Evolutionary conservation across 1,140 invertebrate species (phyloP).

Genomic region (Brachionus koreanus): DNA sequence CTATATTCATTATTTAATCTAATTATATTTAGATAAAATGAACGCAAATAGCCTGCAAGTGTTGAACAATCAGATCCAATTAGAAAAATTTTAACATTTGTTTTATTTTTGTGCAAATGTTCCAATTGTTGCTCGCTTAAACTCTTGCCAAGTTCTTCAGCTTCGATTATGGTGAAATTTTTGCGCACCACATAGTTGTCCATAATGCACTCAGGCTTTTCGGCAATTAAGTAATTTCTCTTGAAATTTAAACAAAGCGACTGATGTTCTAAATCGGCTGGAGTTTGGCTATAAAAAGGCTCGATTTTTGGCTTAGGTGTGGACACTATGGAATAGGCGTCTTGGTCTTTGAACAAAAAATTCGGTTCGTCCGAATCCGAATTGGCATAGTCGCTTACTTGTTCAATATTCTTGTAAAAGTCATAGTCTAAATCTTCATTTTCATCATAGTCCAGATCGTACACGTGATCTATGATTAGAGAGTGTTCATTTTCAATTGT

Average conservation of each 20-base stretch:
- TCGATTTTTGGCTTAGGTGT: slow-evolving; percentile 38
- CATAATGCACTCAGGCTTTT: neutral
- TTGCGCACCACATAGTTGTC: slow-evolving; percentile 15
- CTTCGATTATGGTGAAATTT: neutral
- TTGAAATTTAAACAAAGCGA: neutral
- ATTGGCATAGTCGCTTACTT: slow-evolving; percentile 35
- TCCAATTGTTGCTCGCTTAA: neutral
- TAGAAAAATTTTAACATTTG: neutral
- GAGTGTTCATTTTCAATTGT: slow-evolving; percentile 10
- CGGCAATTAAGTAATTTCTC: neutral
- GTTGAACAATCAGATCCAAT: neutral
- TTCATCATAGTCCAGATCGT: slow-evolving; percentile 12
- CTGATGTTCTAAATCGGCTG: neutral
- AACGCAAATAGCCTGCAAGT: neutral
- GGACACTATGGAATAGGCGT: slow-evolving; percentile 38
- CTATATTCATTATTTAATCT: neutral
- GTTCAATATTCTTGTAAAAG: slow-evolving; percentile 25
- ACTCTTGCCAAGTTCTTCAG: neutral
- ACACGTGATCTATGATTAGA: neutral
- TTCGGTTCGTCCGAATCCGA: slow-evolving; percentile 34
- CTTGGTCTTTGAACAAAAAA: slow-evolving; percentile 37
- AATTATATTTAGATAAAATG: neutral
- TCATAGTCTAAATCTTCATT: slow-evolving; percentile 17
- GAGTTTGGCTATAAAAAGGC: neutral
- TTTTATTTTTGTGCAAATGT: neutral